Percentiles rank a stretch among this genome's conserved stretches.
These are phyloP conservation scores for Alces alces DNA, from an alignment of 2,113 vertebrate species.

Conservation along the genomic window DNA sequence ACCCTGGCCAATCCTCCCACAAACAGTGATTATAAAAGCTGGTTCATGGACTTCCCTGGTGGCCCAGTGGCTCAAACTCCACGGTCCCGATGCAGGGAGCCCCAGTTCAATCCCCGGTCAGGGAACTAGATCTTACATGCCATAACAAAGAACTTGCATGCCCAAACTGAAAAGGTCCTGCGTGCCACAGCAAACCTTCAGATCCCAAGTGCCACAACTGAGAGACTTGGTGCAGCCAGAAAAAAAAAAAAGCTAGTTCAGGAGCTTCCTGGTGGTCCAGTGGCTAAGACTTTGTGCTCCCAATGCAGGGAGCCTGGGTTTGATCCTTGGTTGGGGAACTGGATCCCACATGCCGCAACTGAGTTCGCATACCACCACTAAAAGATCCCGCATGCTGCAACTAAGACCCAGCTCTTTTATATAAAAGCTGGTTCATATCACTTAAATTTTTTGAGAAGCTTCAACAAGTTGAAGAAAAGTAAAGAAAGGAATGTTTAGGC, in stretches of 20 bases:
- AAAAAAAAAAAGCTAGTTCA: neutral
- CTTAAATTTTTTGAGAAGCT: neutral
- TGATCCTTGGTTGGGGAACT: neutral
- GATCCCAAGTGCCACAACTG: neutral
- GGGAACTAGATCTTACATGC: neutral
- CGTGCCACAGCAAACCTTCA: neutral
- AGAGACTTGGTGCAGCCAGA: neutral
- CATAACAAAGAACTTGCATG: neutral
- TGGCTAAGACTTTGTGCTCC: neutral
- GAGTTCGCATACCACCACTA: neutral
- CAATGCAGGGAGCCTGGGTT: neutral
- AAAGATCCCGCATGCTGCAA: neutral
- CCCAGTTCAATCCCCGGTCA: neutral
- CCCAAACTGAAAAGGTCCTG: neutral
- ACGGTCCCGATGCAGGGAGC: neutral
- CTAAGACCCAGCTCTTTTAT: neutral
- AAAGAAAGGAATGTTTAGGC: neutral
- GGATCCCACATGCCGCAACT: neutral
- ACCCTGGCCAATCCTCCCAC: neutral
- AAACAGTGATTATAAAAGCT: neutral
- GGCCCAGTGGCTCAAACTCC: neutral
- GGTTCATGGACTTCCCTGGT: neutral
- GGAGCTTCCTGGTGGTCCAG: neutral
- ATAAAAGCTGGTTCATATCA: neutral
- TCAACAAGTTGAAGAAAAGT: neutral